These are phyloP conservation scores for Indicator indicator DNA, from an alignment of 2,113 vertebrate genomes.

Conservation along the genomic window DNA sequence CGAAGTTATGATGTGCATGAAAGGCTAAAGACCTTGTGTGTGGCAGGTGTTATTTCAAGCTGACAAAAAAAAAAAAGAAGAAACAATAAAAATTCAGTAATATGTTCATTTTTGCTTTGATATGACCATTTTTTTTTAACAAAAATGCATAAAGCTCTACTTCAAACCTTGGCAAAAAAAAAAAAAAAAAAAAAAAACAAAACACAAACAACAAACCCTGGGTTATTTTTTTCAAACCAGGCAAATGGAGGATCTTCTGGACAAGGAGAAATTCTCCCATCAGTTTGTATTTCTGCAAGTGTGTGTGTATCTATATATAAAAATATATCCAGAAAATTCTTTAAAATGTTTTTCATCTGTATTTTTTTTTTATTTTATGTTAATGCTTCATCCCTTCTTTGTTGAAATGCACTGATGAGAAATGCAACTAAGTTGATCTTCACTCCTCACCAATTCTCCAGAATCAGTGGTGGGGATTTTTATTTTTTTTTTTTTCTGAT, in stretches of 20 bases:
- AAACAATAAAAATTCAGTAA: constrained; percentile 56
- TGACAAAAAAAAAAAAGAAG: constrained; percentile 60
- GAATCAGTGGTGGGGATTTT: background rate
- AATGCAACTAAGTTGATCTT: no score
- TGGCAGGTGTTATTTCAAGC: constrained; percentile 80
- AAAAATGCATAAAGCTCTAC: constrained; percentile 8
- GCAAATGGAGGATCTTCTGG: background rate
- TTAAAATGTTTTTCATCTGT: background rate
- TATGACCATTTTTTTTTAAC: constrained; percentile 3
- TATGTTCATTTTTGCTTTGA: constrained; percentile 72
- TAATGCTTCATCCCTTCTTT: background rate
- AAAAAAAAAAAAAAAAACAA: no score
- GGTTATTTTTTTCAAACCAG: background rate
- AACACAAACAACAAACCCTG: no score
- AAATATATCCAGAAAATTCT: background rate
- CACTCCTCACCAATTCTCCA: background rate
- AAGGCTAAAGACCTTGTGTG: constrained; percentile 78
- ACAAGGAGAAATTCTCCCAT: background rate
- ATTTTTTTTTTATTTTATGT: background rate
- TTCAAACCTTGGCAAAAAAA: constrained; percentile 1
- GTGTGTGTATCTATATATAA: background rate
- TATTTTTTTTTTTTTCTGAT: background rate
- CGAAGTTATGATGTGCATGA: constrained; percentile 87
- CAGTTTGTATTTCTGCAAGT: background rate
- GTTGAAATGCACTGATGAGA: background rate